Conservation (phyloP, 2,113 vertebrate genomes). For the Grammomys dolichurus region DNA sequence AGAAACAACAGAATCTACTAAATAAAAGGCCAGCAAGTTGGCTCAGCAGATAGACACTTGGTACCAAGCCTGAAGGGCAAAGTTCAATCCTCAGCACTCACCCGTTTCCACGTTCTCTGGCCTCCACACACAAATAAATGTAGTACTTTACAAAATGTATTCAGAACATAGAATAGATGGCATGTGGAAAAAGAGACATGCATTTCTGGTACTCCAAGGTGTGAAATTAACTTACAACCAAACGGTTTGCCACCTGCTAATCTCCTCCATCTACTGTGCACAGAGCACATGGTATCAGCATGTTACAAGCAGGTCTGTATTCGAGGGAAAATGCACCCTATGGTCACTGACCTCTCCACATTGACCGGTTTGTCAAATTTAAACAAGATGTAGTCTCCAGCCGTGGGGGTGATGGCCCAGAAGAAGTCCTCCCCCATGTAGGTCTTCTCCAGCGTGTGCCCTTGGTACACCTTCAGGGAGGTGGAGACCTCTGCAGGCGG, state of each 20-base stretch:
- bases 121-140: neutral
- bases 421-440: constrained; percentile 99
- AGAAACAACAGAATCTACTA: neutral
- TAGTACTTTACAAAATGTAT: neutral
- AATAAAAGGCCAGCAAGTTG: neutral
- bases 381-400: constrained; percentile 96
- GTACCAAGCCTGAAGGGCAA: neutral
- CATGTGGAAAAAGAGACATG: neutral
- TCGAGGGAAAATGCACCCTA: constrained; percentile 52
- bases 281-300: neutral
- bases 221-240: neutral
- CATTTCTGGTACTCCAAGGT: neutral
- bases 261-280: neutral
- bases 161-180: neutral
- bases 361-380: constrained; percentile 97
- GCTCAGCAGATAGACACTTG: neutral
- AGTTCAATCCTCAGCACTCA: neutral
- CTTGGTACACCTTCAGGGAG: constrained; percentile 98
- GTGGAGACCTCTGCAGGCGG: constrained; percentile 98
- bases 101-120: neutral
- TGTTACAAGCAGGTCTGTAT: constrained; percentile 42
- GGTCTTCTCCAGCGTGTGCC: constrained; percentile 97
- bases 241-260: neutral
- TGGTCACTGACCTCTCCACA: constrained; percentile 92
- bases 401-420: constrained; percentile 96